Base-by-base conservation (phyloP, 2,888 invertebrate genomes). In the Lymantria dispar region DNA sequence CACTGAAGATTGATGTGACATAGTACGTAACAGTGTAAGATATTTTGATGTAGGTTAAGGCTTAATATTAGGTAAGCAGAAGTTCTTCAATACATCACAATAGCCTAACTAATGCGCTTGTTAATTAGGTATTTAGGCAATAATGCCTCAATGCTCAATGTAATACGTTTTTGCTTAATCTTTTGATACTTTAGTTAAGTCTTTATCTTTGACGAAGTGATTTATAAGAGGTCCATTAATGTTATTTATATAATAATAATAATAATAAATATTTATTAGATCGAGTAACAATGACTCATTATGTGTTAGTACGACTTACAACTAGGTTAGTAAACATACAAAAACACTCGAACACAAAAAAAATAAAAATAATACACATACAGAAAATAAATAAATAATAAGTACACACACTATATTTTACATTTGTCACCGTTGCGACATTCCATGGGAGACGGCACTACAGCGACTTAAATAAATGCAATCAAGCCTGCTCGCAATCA, bases 1-100 rank as follows among this genome's bases (percentile, higher is more conserved):
- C 79, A 62, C 60, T 66, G 72, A 79, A 85, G 87, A 88, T 87
- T 87, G 80, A 87, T 87, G 76, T 73, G 85, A 84, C 87, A 80
- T 68, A 64, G 74, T 71, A 87, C 85, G 76, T 73, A 85, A 83
- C 85, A 80, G 69, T 65, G 75, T 70, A 79, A 83, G 69, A 70
- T 66, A 70, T 67, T 68, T 75, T 74, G 58, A 81, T 79, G 71
- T 84, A 72, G 86, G 85, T 85, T 77, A 87, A 85, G 87, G 82
- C 75, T 70, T 45, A 45, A 47, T 63, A 60, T 68, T 64, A 56
- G 54, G 63, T 52, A 71, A 70, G 52, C 22, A 37, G 13, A 40
- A 56, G 56, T 54, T 61, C 69, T 71, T 72, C 67, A 70, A 70
- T 66, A 60, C 64, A 60, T 61, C 58, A 77, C 78, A 78, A 78